These are phyloP conservation scores for Sceliomorpha sp. DNA, from an alignment of 2,888 invertebrate species.

Conservation along the genomic window DNA sequence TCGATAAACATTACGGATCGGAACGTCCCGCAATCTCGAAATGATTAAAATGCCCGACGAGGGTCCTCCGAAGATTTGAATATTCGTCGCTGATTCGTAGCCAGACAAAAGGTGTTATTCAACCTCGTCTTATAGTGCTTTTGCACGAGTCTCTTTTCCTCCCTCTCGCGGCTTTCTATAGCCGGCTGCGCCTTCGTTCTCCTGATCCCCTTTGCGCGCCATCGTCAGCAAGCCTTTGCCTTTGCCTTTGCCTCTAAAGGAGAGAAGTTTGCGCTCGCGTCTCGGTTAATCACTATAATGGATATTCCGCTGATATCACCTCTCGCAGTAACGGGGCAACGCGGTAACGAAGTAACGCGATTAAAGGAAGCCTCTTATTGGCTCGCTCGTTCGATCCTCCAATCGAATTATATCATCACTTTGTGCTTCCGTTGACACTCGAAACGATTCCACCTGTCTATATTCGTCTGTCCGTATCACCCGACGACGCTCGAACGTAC, in stretches of 20 bases:
- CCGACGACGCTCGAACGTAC: neutral
- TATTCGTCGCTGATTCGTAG: constrained; percentile 69
- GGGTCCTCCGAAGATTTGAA: constrained; percentile 64
- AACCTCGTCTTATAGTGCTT: constrained; percentile 44
- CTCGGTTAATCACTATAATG: constrained; percentile 81
- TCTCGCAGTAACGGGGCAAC: constrained; percentile 75
- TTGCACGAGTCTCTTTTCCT: constrained; percentile 31
- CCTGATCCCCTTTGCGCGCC: constrained; percentile 49
- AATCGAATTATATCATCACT: constrained; percentile 78
- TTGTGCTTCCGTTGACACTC: constrained; percentile 43
- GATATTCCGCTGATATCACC: constrained; percentile 80
- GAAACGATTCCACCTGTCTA: constrained; percentile 25
- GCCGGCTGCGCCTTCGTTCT: constrained; percentile 18
- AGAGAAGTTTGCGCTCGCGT: constrained; percentile 71
- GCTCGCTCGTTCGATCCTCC: constrained; percentile 64
- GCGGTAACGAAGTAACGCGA: constrained; percentile 77
- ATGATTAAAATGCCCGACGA: constrained; percentile 65
- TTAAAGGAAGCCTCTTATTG: constrained; percentile 77
- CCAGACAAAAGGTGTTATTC: constrained; percentile 77
- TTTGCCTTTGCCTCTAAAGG: constrained; percentile 43
- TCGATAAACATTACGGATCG: constrained; percentile 13
- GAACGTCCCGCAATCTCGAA: constrained; percentile 7
- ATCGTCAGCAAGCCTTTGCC: constrained; percentile 42
- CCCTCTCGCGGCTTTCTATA: constrained; percentile 21
- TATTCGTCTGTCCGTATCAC: constrained; percentile 14